Evolutionary conservation across 2,888 invertebrate species (phyloP), one percentile per base, ranked within the genome.

Genomic region (Ophion obscuratus): DNA sequence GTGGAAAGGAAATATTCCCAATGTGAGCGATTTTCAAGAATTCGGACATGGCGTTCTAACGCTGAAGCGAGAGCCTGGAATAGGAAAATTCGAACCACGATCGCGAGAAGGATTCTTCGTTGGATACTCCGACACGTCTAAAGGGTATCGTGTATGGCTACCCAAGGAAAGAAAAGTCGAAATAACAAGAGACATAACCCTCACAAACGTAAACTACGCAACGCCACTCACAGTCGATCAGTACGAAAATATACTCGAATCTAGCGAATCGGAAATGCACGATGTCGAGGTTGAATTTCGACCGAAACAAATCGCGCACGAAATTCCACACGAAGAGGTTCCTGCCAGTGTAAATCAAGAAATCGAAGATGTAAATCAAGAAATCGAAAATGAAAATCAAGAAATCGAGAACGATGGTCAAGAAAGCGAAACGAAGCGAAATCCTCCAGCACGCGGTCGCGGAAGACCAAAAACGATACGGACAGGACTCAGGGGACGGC

Each of bases 141-240:
- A 86, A 70, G 86, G 68, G 1, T 86, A 86, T 57, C 82, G 83
- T 11, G 40, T 85, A 3, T 86, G 86, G 86, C 71, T 86, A 2
- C 67, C 83, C 14, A 81, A 83, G 1, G 76, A 86, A 31, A 17
- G 59, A 64, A 85, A 80, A 36, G 74, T 89, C 7, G 44, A 75
- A 3, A 81, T 88, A 70, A 73, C 86, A 0, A 44, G 88, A 27
- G 83, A 88, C 24, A 76, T 80, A 0, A 80, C 36, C 24, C 73
- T 81, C 3, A 53, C 14, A 47, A 47, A 47, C 47, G 47, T 3
- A 0, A 47, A 24, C 44, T 11, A 44, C 44, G 44, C 44, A 10
- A 44, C 44, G 10, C 44, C 47, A 20, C 20, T 20, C 24, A 61
- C 24, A 11, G 70, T 53, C 6, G 66, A 71, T 31, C 71, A 71